Base-by-base conservation (phyloP, 2,888 invertebrate genomes). In the Phyto melanocephala region DNA sequence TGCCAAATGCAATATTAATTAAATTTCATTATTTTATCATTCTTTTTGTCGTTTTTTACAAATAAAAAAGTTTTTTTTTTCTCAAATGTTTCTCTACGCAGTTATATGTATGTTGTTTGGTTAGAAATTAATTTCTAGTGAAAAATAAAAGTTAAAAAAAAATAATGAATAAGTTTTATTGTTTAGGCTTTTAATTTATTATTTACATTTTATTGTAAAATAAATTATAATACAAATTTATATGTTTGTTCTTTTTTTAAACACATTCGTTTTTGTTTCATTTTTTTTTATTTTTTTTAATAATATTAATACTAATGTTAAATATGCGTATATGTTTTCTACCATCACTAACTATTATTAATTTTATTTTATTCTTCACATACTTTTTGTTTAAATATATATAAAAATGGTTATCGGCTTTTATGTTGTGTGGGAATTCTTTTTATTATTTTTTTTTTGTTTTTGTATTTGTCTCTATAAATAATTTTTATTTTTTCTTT, bases 221-320 rank as follows among this genome's bases (percentile, higher is more conserved):
- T 75, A 74, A 83, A 72, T 71, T 68, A 79, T 85, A 78, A 71
- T 84, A 83, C 80, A 80, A 37, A 75, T 76, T 75, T 80, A 72
- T 68, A 63, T 45, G 68, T 72, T 56, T 80, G 81, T 80, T 78
- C n/a, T n/a, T n/a, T 80, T 81, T 84, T 65, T 56, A 63, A 74
- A 76, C 71, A 76, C n/a, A n/a, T n/a, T n/a, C n/a, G n/a, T n/a
- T n/a, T n/a, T n/a, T n/a, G n/a, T n/a, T n/a, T 54, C 58, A 45
- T 65, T 70, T 45, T 67, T 67, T 52, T 52, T 54, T 50, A 54
- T n/a, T 45, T 37, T 52, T 28, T 28, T 47, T 28, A 24, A 37
- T 40, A 17, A 65, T 52, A 28, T 58, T 82, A 75, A 67, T 78
- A 76, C 71, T 79, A 75, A 67, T 52, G 58, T 72, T 75, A 40